These are phyloP conservation scores for Pocillopora damicornis DNA, from an alignment of 64 coral and sea anemone species.

Conservation along the genomic window DNA sequence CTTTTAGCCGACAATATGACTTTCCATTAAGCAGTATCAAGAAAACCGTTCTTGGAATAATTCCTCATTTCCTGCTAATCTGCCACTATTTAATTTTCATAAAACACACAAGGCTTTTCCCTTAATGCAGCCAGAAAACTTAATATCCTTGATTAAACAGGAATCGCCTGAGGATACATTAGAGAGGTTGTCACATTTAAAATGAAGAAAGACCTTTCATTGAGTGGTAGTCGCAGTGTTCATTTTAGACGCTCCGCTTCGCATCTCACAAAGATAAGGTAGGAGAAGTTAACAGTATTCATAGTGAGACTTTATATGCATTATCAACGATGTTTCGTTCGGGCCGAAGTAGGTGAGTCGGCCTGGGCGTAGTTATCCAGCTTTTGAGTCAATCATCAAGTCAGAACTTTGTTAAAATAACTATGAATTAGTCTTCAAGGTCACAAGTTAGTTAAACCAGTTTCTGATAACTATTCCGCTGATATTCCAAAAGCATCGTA, in stretches of 20 bases:
- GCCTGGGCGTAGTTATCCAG: neutral
- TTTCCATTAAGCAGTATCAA: neutral
- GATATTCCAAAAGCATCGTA: no score
- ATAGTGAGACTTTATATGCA: no score
- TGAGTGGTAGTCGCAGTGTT: neutral
- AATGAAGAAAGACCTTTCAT: neutral
- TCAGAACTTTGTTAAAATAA: no score
- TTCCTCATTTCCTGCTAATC: slow-evolving; percentile 12
- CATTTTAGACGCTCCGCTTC: neutral
- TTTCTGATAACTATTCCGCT: neutral
- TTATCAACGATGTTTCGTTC: no score
- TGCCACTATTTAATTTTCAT: slow-evolving; percentile 14
- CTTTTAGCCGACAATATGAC: neutral
- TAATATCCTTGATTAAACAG: neutral
- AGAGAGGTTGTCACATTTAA: neutral
- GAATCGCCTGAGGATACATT: neutral
- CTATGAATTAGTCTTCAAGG: neutral
- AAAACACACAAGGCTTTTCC: neutral
- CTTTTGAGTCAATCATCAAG: neutral
- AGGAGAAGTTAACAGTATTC: neutral
- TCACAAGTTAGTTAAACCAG: neutral
- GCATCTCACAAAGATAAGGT: neutral
- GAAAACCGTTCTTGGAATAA: neutral
- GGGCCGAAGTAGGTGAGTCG: no score
- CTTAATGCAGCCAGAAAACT: neutral